Percentiles rank a stretch among this genome's conserved stretches.
Conservation (phyloP, 2,113 vertebrate genomes). For the Ochotona princeps region DNA sequence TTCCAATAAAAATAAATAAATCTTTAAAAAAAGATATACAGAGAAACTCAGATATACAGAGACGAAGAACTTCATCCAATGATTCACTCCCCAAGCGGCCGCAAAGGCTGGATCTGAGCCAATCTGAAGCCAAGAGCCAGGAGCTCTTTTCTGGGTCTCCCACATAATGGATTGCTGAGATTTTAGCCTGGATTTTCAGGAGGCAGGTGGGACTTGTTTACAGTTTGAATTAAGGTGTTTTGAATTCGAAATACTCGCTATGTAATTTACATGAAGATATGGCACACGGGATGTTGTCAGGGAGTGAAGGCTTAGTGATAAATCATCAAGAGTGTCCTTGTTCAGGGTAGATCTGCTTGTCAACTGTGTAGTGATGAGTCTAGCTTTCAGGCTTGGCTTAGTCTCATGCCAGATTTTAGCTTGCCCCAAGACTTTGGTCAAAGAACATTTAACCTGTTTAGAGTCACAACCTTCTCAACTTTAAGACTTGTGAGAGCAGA, state of each 20-base stretch:
- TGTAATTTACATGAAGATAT: background rate
- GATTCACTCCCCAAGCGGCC: too few relatives aligned
- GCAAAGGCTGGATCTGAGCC: too few relatives aligned
- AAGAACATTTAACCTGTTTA: background rate
- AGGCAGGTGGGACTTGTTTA: background rate
- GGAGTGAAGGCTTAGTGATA: background rate
- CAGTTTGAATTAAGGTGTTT: background rate
- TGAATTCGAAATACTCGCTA: constrained; percentile 14
- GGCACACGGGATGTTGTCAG: background rate
- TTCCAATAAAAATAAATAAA: too few relatives aligned
- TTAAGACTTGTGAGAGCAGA: background rate
- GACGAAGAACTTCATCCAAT: too few relatives aligned
- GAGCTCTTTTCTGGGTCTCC: too few relatives aligned
- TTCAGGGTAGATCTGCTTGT: background rate
- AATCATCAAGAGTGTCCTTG: background rate
- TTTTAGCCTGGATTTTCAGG: background rate
- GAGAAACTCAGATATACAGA: too few relatives aligned
- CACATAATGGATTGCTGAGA: background rate
- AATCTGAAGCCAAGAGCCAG: too few relatives aligned
- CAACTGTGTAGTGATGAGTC: background rate
- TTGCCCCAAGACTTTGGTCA: background rate
- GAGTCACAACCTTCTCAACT: background rate
- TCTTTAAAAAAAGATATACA: too few relatives aligned
- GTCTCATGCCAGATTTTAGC: background rate
- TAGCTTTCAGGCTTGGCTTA: background rate